phyloP scores from a whole-genome alignment of 2,113 vertebrate genomes.

The Pungitius pungitius region DNA sequence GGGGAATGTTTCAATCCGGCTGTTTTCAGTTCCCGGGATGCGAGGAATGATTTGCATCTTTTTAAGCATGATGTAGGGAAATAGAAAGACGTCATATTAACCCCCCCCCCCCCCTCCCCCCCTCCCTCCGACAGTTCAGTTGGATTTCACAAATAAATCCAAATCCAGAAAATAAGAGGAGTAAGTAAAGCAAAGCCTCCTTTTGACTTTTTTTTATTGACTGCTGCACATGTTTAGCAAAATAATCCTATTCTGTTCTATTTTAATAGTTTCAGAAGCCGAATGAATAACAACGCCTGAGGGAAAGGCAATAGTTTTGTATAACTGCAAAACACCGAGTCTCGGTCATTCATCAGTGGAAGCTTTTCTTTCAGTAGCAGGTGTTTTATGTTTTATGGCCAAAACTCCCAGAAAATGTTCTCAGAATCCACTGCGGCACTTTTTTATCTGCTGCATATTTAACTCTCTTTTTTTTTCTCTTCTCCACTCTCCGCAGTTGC shows the following conservation, averaged over 20 bases:
- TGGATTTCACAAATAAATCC: no score
- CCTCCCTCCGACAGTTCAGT: no score
- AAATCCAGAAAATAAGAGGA: no score
- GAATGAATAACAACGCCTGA: not conserved
- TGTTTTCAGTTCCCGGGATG: no score
- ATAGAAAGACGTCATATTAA: no score
- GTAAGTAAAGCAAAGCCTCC: not conserved
- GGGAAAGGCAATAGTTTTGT: not conserved
- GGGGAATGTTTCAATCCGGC: not conserved
- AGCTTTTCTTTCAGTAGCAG: constrained; percentile 9
- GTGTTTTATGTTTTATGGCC: constrained; percentile 16
- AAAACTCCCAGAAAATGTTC: not conserved
- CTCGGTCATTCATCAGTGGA: constrained; percentile 8
- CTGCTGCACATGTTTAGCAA: not conserved
- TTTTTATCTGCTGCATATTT: not conserved
- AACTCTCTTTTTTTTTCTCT: not conserved
- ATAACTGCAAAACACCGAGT: not conserved
- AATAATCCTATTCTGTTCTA: not conserved
- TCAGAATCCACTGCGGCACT: constrained; percentile 35
- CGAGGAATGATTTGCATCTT: no score
- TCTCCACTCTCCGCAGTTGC: constrained; percentile 1
- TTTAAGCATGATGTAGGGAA: no score
- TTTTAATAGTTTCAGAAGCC: not conserved
- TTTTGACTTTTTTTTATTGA: not conserved
- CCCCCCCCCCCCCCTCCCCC: no score